Base-by-base conservation (phyloP, 1,140 invertebrate genomes). In the Hycleus cichorii region DNA sequence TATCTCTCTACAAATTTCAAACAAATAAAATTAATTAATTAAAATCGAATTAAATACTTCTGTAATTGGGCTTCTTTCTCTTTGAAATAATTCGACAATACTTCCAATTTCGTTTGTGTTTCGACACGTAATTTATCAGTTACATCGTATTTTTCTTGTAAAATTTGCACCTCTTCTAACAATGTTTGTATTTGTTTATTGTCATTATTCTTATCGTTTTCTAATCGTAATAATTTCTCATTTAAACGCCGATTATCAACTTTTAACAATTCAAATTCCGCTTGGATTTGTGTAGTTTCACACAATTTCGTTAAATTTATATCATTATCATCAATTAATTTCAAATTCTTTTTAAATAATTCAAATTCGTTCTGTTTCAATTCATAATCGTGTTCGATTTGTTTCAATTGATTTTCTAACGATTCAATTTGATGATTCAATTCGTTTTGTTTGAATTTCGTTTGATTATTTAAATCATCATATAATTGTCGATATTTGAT, bases 71-170 rank as follows among this genome's bases (percentile, higher is more conserved):
- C 79, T 76, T 95, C 91, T 68, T 90, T 89, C 60, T 93, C 89
- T 68, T 92, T 88, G 74, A 95, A 95, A 70, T 93, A 93, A 66
- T 86, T 87, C 0, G 87, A 86, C 38, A 95, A 75, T 4, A 94
- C 91, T 72, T 91, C 85, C 0, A 95, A 78, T 65, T 89, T 83
- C 0, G 89, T 93, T 65, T 87, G 80, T 1, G 89, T 86, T 70
- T 93, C 90, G 11, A 86, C 77, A 61, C 88, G 88, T 59, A 89
- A 88, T 63, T 87, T 86, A 64, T 88, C 87, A 2, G 84, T 83
- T 52, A 82, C 78, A 69, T 84, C 83, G 57, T 85, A 85, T 61
- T 86, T 82, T 58, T 85, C 78, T 42, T 78, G 80, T 3, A 87
- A 72, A 38, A 75, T 73, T 48, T 75, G 65, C 11, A 84, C 64